phyloP scores from a whole-genome alignment of 2,797 vertebrate species.

The Iguana delicatissima region DNA sequence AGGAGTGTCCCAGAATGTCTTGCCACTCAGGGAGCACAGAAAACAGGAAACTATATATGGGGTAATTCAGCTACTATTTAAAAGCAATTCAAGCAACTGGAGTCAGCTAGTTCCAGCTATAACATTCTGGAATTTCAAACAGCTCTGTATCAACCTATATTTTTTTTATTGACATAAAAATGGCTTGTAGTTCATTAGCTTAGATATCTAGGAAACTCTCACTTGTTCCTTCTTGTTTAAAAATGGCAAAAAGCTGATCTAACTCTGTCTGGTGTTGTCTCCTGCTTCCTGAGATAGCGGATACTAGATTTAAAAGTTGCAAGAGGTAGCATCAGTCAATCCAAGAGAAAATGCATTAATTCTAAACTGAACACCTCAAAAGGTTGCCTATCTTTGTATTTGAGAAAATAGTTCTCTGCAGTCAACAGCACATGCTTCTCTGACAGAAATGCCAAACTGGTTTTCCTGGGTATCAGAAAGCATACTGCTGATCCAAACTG shows the following conservation, averaged over 20 bases:
- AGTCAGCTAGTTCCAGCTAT: neutral
- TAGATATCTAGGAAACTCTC: neutral
- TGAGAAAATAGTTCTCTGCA: neutral
- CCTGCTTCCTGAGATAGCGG: neutral
- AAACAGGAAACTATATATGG: neutral
- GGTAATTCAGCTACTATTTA: neutral
- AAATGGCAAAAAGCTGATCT: neutral
- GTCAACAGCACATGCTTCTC: neutral
- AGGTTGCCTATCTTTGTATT: neutral
- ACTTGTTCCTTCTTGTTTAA: neutral
- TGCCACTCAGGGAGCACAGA: neutral
- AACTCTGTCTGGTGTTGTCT: neutral
- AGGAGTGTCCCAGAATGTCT: no score
- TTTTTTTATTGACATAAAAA: neutral
- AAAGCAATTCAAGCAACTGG: neutral
- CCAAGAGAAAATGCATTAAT: neutral
- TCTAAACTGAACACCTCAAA: neutral
- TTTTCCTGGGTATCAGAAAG: neutral
- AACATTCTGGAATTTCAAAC: neutral
- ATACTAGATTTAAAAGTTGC: neutral
- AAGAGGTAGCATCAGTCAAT: neutral
- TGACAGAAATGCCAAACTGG: neutral
- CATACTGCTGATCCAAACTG: neutral
- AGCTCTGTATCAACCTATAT: neutral
- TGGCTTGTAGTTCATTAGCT: neutral